phyloP scores from a whole-genome alignment of 2,113 vertebrate species.

The Nymphicus hollandicus region DNA sequence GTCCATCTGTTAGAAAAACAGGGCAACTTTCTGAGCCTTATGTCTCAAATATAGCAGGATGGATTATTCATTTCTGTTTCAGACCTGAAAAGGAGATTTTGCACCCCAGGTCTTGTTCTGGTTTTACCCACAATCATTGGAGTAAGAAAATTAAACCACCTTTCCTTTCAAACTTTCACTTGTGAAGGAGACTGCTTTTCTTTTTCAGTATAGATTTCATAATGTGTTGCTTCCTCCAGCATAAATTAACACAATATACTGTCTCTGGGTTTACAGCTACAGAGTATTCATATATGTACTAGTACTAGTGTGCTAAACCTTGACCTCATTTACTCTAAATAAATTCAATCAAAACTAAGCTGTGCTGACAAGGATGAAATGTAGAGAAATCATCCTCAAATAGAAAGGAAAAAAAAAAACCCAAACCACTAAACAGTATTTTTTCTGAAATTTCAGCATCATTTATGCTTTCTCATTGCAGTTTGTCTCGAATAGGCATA shows the following conservation, averaged over 20 bases:
- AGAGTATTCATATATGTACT: neutral
- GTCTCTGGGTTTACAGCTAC: neutral
- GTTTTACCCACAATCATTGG: neutral
- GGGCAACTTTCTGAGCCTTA: neutral
- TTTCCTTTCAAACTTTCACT: neutral
- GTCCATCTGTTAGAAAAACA: neutral
- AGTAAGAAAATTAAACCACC: neutral
- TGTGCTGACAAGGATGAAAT: neutral
- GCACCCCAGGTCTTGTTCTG: rapidly evolving
- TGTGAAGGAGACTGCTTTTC: neutral
- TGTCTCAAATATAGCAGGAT: neutral
- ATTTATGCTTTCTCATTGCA: neutral
- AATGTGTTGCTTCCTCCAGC: neutral
- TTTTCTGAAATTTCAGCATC: neutral
- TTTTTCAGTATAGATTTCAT: neutral
- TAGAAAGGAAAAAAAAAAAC: neutral
- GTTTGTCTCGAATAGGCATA: neutral
- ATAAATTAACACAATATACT: neutral
- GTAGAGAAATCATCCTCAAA: neutral
- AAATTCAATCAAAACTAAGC: neutral
- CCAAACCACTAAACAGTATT: neutral
- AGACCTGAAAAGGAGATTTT: neutral
- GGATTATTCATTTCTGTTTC: neutral
- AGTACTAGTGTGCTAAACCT: neutral
- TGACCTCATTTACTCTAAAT: neutral